Base-by-base conservation (phyloP, 2,888 invertebrate species). In the Julus scandinavius region DNA sequence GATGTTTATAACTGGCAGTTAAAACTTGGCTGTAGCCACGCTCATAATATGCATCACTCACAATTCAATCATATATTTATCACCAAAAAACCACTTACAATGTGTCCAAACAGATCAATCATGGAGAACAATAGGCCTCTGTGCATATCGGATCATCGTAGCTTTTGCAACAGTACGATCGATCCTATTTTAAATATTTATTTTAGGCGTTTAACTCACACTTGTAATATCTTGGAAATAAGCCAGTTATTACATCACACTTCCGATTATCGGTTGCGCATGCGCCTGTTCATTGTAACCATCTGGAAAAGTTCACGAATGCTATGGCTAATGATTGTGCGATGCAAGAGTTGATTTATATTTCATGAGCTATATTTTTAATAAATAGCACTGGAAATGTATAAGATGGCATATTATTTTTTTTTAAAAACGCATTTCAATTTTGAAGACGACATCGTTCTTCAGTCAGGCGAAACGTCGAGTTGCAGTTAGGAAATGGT, bases 81-180 rank as follows among this genome's bases (percentile, higher is more conserved):
- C 80, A 38, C 63, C n/a, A 38, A 80, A 15, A 29, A 80, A 80
- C 38, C 5, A 29, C 13, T 80, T 15, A 38, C 9, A 38, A 80
- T 80, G 80, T 80, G 80, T 38, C 80, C 80, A 38, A 38, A 80
- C 80, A 80, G 80, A 80, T 80, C 80, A 80, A 80, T 80, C 80
- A 80, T 38, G 80, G 80, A 80, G 80, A 80, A 80, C 80, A 80
- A 80, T 80, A 9, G 80, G 15, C 80, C 13, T 54, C 2, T 13
- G 38, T 15, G 29, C 80, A 80, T 80, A 38, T 80, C 80, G 80
- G 38, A 15, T 38, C 13, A 80, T 80, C 38, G 80, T 38, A 5
- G 38, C 38, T 15, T 38, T 13, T 29, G 29, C 29, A 29, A 29
- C 29, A 29, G 29, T 38, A 80, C 13, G 38, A 38, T 80, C 80